These are phyloP conservation scores for Sapayoa aenigma DNA, from an alignment of 2,113 vertebrate species.

Conservation along the genomic window DNA sequence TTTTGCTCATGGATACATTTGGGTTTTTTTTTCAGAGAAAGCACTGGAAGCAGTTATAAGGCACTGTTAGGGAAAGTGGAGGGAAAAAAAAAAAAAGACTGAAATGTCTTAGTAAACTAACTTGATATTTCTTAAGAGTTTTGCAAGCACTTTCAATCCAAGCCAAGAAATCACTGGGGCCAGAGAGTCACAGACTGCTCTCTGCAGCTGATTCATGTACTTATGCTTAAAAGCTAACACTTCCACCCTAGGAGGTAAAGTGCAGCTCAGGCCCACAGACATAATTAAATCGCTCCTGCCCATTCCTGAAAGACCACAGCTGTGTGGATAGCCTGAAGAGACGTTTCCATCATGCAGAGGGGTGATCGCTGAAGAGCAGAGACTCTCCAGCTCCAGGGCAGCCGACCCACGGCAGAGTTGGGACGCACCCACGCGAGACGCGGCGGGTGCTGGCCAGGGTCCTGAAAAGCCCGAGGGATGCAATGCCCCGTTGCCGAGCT, in stretches of 20 bases:
- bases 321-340: rapidly evolving
- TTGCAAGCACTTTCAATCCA: not conserved
- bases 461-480: not conserved
- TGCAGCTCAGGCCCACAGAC: rapidly evolving
- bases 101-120: not conserved
- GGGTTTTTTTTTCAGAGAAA: not conserved
- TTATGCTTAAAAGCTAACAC: not conserved
- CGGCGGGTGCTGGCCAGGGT: not conserved
- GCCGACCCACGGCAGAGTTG: not conserved
- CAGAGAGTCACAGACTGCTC: not conserved
- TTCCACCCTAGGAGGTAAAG: rapidly evolving
- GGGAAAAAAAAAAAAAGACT: not conserved
- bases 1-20: not conserved
- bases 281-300: not conserved
- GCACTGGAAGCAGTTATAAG: not conserved
- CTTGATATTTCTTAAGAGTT: not conserved
- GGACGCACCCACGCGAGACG: not conserved
- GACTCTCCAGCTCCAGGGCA: not conserved
- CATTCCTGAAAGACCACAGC: rapidly evolving
- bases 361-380: rapidly evolving
- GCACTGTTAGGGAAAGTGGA: rapidly evolving
- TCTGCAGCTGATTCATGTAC: not conserved
- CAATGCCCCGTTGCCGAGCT: rapidly evolving
- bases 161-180: not conserved
- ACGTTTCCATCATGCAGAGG: rapidly evolving